Percentiles rank a stretch among this genome's conserved stretches.
These are phyloP conservation scores for Pogonognathellus flavescens DNA, from an alignment of 1,140 invertebrate genomes.

Conservation along the genomic window DNA sequence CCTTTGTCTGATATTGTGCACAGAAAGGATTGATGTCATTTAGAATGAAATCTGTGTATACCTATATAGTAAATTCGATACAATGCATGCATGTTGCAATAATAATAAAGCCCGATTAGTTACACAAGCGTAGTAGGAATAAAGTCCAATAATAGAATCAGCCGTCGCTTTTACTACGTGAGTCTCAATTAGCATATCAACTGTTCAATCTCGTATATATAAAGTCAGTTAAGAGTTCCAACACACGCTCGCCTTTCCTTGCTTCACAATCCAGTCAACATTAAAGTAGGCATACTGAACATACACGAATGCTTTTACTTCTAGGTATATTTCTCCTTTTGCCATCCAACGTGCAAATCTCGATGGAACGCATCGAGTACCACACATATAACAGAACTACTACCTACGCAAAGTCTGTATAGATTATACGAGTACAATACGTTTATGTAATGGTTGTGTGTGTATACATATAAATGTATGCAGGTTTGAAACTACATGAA, in stretches of 20 bases:
- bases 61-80: no score
- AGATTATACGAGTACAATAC: background rate
- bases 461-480: background rate
- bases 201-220: slow-evolving; percentile 4
- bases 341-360: slow-evolving; percentile 33
- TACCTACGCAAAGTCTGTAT: background rate
- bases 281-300: background rate
- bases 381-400: background rate
- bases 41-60: no score
- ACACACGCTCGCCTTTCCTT: slow-evolving; percentile 52
- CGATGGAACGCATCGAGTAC: slow-evolving; percentile 12
- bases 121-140: background rate
- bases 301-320: background rate
- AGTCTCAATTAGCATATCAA: slow-evolving; percentile 54
- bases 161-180: slow-evolving; percentile 15
- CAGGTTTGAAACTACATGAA: background rate
- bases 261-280: slow-evolving; percentile 6
- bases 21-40: no score
- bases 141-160: slow-evolving; percentile 16
- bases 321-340: background rate
- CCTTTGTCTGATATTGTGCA: no score
- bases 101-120: background rate
- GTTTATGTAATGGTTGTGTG: background rate
- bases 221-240: slow-evolving; percentile 8
- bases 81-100: no score